Evolutionary conservation across 2,888 invertebrate genomes (phyloP).

Genomic region (Lasioglossum villosulum): DNA sequence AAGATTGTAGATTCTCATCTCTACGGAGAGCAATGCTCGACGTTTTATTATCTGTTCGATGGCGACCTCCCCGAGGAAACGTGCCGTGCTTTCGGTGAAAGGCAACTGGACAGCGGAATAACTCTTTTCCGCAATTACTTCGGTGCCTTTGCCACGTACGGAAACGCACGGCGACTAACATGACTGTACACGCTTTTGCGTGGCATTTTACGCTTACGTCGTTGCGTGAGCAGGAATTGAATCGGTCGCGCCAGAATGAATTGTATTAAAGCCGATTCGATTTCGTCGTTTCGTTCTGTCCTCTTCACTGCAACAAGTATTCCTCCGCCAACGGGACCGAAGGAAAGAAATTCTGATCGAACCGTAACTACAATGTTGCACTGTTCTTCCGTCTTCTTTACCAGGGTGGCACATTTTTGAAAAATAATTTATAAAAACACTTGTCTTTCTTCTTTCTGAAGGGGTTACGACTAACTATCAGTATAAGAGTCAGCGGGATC

Average conservation of each 20-base stretch:
- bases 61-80: conserved; percentile 26
- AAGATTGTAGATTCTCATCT: conserved; percentile 65
- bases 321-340: conserved; percentile 1
- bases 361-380: neutral
- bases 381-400: neutral
- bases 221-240: conserved; percentile 51
- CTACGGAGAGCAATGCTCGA: conserved; percentile 62
- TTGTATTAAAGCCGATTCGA: conserved; percentile 42
- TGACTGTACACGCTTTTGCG: conserved; percentile 23
- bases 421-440: neutral
- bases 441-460: neutral
- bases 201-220: conserved; percentile 33
- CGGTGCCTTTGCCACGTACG: conserved; percentile 52
- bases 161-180: conserved; percentile 29
- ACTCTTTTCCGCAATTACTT: conserved; percentile 69
- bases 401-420: neutral
- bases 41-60: conserved; percentile 55
- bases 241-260: conserved; percentile 42
- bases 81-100: conserved; percentile 60
- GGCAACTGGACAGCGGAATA: conserved; percentile 60
- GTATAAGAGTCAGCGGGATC: neutral
- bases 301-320: conserved; percentile 9
- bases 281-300: conserved; percentile 27
- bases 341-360: neutral
- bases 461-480: neutral